Percentiles rank a stretch among this genome's conserved stretches.
Evolutionary conservation across 2,888 invertebrate genomes (phyloP).

Genomic region (Lacanobia oleracea): DNA sequence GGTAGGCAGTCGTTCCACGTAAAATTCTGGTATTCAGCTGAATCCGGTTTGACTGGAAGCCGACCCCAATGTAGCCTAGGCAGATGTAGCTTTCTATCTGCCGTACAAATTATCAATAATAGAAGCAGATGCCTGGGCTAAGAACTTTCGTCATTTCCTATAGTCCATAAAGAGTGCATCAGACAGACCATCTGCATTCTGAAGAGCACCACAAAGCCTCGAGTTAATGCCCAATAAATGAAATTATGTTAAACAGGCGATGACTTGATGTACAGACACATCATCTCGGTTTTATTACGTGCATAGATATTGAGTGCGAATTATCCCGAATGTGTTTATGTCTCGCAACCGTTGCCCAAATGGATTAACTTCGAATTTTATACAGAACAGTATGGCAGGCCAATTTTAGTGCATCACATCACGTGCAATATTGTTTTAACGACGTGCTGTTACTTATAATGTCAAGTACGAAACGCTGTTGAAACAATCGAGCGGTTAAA

Average conservation of each 20-base stretch:
- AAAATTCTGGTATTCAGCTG: no score
- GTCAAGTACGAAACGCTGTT: slow-evolving; percentile 70
- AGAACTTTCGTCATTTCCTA: neutral
- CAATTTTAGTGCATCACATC: slow-evolving; percentile 70
- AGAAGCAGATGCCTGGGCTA: neutral
- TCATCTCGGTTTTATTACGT: slow-evolving; percentile 51
- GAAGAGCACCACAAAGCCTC: neutral
- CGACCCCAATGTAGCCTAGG: no score
- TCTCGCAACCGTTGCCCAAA: slow-evolving; percentile 39
- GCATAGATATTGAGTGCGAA: slow-evolving; percentile 40
- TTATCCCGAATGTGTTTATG: slow-evolving; percentile 55
- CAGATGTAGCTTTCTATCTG: no score
- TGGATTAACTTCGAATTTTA: slow-evolving; percentile 49
- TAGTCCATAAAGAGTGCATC: slow-evolving; percentile 1
- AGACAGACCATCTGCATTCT: neutral
- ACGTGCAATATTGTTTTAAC: slow-evolving; percentile 66
- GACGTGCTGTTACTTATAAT: slow-evolving; percentile 70
- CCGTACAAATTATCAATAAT: no score
- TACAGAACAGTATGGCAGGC: slow-evolving; percentile 43
- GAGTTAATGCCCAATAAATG: neutral
- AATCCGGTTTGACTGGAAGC: no score
- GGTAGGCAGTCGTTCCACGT: no score
- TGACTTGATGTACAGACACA: slow-evolving; percentile 29
- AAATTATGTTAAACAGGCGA: slow-evolving; percentile 19
- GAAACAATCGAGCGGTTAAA: slow-evolving; percentile 76